Base-by-base conservation (phyloP, 2,113 vertebrate species). In the Todiramphus chloris region DNA sequence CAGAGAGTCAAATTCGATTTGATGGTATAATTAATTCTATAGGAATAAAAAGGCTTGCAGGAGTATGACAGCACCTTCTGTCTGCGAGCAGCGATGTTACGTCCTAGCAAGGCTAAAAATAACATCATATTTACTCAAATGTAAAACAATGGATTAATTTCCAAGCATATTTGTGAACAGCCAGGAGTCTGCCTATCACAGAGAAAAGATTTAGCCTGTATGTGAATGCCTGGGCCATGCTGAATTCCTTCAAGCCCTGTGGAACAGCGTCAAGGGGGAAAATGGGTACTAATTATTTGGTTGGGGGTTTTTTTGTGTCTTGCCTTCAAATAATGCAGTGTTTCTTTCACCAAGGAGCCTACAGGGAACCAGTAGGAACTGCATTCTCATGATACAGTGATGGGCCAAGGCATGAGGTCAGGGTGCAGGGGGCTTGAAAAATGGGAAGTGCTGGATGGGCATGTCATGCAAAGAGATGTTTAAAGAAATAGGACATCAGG, bases 111-210 rank as follows among this genome's bases (percentile, higher is more conserved):
- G 46, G 37, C 59, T 77, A 85, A 92, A 94, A 93, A 93, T 89
- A 70, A 70, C 51, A 86, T 41, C 21, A 8, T 86, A 81, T 92
- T 94, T 93, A 88, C 83, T 92, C 59, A 86, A 86, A 80, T 81
- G 51, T 80, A 86, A 95, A 86, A 55, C 41, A 11, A 15, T 62
- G 70, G 88, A 92, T 94, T 96, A 81, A 77, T 93, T 90, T 94
- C 86, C 72, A 93, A 89, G 76, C 43, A 11, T 74, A 30, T 80
- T 89, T 81, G 55, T 86, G 82, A 93, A 62, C 55, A 90, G 72
- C 44, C 1, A 2, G 82, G 93, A 94, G 30, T 48, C 30, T 92
- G 76, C 48, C 75, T 92, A 28, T 63, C 89, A 76, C 58, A 77
- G 59, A 62, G 28, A n/a, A 83, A 92, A 92, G 72, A 77, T 1